Percentiles rank a stretch among this genome's conserved stretches.
Evolutionary conservation across 2,797 vertebrate species (phyloP).

Genomic region (Tinamus major): DNA sequence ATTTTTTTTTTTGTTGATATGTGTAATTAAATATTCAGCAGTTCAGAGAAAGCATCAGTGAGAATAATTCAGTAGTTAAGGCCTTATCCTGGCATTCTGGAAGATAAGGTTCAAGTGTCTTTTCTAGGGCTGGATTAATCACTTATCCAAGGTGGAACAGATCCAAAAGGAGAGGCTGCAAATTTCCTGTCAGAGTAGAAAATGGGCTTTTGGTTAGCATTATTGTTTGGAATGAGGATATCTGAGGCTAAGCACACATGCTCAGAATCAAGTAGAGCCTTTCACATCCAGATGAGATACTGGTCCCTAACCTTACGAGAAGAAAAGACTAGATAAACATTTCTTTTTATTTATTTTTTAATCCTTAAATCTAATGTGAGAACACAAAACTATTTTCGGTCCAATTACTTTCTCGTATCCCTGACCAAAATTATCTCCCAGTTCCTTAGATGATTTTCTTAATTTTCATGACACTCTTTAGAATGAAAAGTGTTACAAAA

Average conservation of each 20-base stretch:
- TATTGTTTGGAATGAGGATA: background rate
- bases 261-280: background rate
- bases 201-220: background rate
- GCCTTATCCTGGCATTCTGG: background rate
- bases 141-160: background rate
- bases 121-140: background rate
- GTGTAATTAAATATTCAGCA: background rate
- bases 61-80: background rate
- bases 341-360: background rate
- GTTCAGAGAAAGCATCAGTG: background rate
- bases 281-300: background rate
- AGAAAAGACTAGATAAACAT: background rate
- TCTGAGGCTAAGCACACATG: background rate
- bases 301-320: background rate
- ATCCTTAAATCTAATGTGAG: background rate
- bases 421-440: background rate
- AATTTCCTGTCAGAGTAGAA: background rate
- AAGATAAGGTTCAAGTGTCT: background rate
- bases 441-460: background rate
- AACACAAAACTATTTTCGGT: background rate
- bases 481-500: constrained; percentile 19
- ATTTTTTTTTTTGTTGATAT: background rate
- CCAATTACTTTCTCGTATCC: background rate
- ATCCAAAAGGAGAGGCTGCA: background rate
- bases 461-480: background rate